phyloP scores from a whole-genome alignment of 2,113 vertebrate genomes.

The Pterocles burchelli region DNA sequence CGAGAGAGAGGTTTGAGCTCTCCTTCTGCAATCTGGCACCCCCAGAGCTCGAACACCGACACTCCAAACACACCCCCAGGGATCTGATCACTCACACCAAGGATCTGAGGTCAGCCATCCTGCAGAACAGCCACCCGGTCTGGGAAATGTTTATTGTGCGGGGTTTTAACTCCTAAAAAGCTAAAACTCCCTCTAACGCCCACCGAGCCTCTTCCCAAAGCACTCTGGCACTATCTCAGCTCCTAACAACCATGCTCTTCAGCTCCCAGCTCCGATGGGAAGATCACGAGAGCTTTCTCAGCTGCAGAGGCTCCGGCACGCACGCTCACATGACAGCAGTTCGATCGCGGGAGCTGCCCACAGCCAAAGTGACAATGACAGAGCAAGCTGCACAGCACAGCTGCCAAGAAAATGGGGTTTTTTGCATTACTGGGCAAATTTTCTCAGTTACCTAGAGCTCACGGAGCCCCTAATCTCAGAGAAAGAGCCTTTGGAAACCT shows the following conservation, averaged over 20 bases:
- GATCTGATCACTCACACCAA: background rate
- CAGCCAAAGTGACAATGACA: background rate
- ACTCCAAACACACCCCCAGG: background rate
- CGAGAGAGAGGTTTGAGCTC: background rate
- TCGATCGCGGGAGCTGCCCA: background rate
- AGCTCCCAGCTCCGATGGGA: background rate
- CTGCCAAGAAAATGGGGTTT: background rate
- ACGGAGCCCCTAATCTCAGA: background rate
- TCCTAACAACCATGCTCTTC: background rate
- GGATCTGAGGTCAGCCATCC: background rate
- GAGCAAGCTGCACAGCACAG: background rate
- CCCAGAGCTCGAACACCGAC: background rate
- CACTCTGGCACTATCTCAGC: background rate
- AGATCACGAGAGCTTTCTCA: background rate
- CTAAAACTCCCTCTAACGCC: background rate
- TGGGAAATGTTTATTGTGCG: fast-evolving
- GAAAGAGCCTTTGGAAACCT: background rate
- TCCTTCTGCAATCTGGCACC: background rate
- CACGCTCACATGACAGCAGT: background rate
- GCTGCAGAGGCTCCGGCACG: background rate
- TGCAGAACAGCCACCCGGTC: background rate
- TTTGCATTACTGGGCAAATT: background rate
- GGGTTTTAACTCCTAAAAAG: background rate
- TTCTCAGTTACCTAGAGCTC: background rate
- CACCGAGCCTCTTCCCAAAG: background rate